Evolutionary conservation across 1,140 invertebrate genomes (phyloP).

Genomic region (Leguminivora glycinivorella): DNA sequence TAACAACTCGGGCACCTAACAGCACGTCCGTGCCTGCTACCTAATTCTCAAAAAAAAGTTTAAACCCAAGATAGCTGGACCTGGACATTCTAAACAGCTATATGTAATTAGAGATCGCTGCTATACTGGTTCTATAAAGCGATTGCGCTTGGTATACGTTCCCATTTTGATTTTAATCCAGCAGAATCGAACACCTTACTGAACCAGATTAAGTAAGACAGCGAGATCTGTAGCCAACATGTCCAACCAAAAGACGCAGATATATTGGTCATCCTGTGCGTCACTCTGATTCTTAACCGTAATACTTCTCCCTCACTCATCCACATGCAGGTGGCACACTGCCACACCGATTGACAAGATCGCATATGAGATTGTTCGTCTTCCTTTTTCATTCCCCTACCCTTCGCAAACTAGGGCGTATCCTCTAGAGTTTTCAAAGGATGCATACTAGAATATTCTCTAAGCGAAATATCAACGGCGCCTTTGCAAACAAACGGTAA

Average conservation of each 20-base stretch:
- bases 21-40: background rate
- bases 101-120: no score
- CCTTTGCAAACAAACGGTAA: constrained; percentile 7
- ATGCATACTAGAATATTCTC: constrained; percentile 23
- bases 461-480: constrained; percentile 12
- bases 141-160: background rate
- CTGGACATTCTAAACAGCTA: no score
- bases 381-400: constrained; percentile 12
- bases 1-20: constrained; percentile 12
- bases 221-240: background rate
- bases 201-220: background rate
- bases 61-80: no score
- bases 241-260: background rate
- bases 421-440: constrained; percentile 27
- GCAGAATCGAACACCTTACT: background rate
- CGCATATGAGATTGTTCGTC: constrained; percentile 3
- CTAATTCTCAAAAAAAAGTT: background rate
- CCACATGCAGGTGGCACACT: background rate
- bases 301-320: background rate
- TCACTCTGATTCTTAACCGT: background rate
- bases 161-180: background rate
- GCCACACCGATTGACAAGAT: constrained; percentile 3
- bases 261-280: background rate
- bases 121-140: background rate
- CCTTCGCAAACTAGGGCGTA: constrained; percentile 13